Evolutionary conservation across 2,797 vertebrate species (phyloP).

Genomic region (Sitta carolinensis): DNA sequence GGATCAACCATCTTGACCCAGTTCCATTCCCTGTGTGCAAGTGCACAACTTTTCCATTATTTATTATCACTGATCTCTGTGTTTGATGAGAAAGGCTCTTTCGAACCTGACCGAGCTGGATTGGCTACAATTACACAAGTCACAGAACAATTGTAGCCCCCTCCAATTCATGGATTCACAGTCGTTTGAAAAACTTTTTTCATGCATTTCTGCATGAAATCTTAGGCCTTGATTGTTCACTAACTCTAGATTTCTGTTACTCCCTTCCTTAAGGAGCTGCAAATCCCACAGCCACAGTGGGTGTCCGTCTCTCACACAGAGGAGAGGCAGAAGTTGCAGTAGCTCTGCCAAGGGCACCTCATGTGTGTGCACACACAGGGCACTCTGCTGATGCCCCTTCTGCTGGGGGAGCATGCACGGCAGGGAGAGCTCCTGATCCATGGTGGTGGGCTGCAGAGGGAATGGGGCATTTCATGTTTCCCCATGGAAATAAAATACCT

Average conservation of each 20-base stretch:
- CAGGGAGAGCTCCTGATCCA: background rate
- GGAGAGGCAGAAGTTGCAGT: background rate
- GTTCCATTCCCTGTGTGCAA: background rate
- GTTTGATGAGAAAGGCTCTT: background rate
- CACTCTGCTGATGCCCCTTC: background rate
- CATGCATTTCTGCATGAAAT: background rate
- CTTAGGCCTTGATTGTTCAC: background rate
- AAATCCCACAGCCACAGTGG: background rate
- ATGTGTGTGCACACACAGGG: accelerated
- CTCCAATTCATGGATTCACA: background rate
- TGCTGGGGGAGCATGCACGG: accelerated
- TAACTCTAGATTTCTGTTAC: background rate
- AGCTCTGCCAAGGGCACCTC: background rate
- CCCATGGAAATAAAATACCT: accelerated
- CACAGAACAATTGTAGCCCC: background rate
- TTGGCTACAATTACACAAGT: background rate
- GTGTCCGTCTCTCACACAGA: background rate
- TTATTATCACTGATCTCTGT: background rate
- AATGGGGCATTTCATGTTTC: background rate
- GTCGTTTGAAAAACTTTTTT: background rate
- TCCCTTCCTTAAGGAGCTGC: background rate
- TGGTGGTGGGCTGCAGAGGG: background rate
- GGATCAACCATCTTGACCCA: background rate
- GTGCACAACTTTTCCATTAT: background rate
- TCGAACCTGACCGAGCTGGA: background rate